Percentiles rank a stretch among this genome's conserved stretches.
Evolutionary conservation across 2,888 invertebrate species (phyloP).

Genomic region (Sinotaia quadrata): DNA sequence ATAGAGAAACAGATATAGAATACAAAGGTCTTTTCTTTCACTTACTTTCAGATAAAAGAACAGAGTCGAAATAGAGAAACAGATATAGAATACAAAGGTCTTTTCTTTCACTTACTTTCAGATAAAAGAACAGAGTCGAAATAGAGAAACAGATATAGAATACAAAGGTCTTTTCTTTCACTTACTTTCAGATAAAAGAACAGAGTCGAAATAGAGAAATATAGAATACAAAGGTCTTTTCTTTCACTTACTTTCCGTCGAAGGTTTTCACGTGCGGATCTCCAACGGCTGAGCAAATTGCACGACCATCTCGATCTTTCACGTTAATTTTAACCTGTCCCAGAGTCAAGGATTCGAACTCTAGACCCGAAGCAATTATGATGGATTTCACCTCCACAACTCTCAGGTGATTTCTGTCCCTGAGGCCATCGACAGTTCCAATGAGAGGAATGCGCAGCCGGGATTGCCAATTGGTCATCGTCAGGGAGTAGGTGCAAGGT

Average conservation of each 20-base stretch:
- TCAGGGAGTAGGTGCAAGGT: slow-evolving; percentile 43
- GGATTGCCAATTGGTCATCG: slow-evolving; percentile 41
- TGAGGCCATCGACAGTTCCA: slow-evolving; percentile 47
- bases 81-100: no score
- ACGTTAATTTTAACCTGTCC: slow-evolving; percentile 39
- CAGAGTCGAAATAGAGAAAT: no score
- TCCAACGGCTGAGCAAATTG: slow-evolving; percentile 48
- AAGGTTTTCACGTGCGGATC: slow-evolving; percentile 53
- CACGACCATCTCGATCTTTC: slow-evolving; percentile 44
- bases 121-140: no score
- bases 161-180: no score
- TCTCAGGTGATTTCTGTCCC: slow-evolving; percentile 44
- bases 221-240: no score
- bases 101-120: no score
- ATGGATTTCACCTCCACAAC: slow-evolving; percentile 35
- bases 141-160: no score
- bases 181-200: no score
- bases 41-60: no score
- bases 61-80: no score
- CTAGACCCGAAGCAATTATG: slow-evolving; percentile 26
- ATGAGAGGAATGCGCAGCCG: slow-evolving; percentile 42
- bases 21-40: no score
- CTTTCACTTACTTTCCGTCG: slow-evolving; percentile 61
- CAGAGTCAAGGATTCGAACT: slow-evolving; percentile 15
- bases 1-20: no score